Conservation (phyloP, 2,797 vertebrate species). For the Psittacula derbiana region DNA sequence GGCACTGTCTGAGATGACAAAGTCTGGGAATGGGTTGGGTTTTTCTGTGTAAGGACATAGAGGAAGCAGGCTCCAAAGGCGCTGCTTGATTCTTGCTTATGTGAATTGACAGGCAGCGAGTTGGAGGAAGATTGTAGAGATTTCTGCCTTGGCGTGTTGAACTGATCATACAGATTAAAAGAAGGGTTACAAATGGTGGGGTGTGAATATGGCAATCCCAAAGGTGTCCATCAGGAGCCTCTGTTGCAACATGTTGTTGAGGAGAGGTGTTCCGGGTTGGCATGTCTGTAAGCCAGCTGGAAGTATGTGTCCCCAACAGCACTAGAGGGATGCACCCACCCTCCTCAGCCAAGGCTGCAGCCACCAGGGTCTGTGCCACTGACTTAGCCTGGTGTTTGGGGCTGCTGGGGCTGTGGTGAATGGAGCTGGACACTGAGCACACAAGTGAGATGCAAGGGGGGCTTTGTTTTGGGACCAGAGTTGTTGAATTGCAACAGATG, state of each 20-base stretch:
- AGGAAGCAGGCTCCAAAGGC: neutral
- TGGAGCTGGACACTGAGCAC: neutral
- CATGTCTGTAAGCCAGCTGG: neutral
- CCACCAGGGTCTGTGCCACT: neutral
- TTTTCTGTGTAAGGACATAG: neutral
- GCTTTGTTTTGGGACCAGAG: neutral
- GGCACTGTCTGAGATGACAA: neutral
- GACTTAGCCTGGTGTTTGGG: fast-evolving
- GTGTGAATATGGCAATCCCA: fast-evolving
- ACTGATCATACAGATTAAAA: neutral
- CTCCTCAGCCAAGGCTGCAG: neutral
- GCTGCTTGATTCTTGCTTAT: neutral
- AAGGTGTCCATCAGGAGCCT: neutral
- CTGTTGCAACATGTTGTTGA: fast-evolving
- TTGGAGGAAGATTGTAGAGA: neutral
- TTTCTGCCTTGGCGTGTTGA: neutral
- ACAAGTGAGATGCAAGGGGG: fast-evolving
- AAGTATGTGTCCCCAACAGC: fast-evolving
- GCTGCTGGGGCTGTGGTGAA: neutral
- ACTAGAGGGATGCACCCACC: neutral
- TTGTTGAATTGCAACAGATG: neutral
- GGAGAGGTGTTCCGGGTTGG: neutral
- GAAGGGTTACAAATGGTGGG: fast-evolving
- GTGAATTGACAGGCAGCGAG: neutral
- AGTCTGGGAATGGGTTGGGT: fast-evolving